Percentiles rank a stretch among this genome's conserved stretches.
phyloP scores from a whole-genome alignment of 2,113 vertebrate species.

The Syrmaticus mikado region DNA sequence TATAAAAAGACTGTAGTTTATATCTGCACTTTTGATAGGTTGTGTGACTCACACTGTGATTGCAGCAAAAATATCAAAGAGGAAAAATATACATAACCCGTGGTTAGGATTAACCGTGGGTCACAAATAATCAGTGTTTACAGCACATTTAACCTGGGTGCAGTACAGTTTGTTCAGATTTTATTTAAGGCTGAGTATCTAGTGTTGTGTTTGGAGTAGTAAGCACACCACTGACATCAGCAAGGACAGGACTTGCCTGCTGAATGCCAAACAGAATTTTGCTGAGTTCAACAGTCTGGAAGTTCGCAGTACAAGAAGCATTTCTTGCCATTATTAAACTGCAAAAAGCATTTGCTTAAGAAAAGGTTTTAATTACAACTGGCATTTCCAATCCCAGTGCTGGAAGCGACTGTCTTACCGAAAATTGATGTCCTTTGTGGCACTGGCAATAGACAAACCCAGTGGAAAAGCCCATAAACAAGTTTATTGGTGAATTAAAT shows the following conservation, averaged over 20 bases:
- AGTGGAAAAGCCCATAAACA: conserved; percentile 53
- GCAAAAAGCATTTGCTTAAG: conserved; percentile 48
- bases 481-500: conserved; percentile 49
- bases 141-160: conserved; percentile 58
- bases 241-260: conserved; percentile 19
- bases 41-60: conserved; percentile 67
- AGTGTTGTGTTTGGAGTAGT: conserved; percentile 32
- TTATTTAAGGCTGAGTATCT: conserved; percentile 42
- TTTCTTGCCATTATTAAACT: conserved; percentile 56
- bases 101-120: conserved; percentile 61
- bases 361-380: conserved; percentile 68
- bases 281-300: conserved; percentile 57
- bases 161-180: conserved; percentile 52
- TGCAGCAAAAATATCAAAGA: conserved; percentile 55
- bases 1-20: conserved; percentile 13
- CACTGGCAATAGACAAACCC: conserved; percentile 56
- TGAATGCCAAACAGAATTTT: conserved; percentile 39
- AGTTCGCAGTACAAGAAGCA: conserved; percentile 42
- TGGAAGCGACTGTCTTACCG: conserved; percentile 52
- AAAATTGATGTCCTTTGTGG: conserved; percentile 65
- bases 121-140: conserved; percentile 64
- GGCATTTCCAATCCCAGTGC: conserved; percentile 63
- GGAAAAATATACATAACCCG: conserved; percentile 68
- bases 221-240: conserved; percentile 33
- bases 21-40: conserved; percentile 70